A percentile compares a stretch with the other conserved stretches of the same genome.
Evolutionary conservation across 2,113 vertebrate genomes (phyloP).

Genomic region (Zapus hudsonius): DNA sequence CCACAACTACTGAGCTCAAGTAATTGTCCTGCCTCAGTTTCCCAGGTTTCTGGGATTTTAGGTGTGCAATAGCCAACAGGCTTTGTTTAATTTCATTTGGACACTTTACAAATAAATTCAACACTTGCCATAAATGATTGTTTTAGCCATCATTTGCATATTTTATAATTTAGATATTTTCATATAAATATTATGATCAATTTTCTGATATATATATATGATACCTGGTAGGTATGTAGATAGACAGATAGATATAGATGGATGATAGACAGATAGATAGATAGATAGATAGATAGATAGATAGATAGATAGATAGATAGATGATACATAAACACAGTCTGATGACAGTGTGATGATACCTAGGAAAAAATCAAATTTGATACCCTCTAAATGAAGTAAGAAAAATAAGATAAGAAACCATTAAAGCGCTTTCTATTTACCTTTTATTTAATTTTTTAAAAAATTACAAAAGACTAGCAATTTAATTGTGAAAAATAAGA

Average conservation of each 20-base stretch:
- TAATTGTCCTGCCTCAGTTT: background rate
- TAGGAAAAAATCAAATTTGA: background rate
- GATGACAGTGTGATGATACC: background rate
- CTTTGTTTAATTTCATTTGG: background rate
- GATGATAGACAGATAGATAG: too few species aligned
- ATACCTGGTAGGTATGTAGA: too few species aligned
- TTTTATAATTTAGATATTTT: background rate
- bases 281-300: too few species aligned
- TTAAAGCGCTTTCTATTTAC: background rate
- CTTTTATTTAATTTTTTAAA: constrained; percentile 57
- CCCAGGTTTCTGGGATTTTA: background rate
- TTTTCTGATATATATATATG: too few species aligned
- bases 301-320: too few species aligned
- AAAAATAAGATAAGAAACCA: background rate
- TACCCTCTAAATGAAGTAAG: background rate
- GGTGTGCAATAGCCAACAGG: too few species aligned
- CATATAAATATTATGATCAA: too few species aligned
- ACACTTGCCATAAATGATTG: background rate
- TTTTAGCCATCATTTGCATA: background rate
- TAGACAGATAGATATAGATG: too few species aligned
- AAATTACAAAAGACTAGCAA: background rate
- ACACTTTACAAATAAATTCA: background rate
- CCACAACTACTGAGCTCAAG: background rate
- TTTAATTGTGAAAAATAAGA: constrained; percentile 59
- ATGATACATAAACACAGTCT: too few species aligned